phyloP scores from a whole-genome alignment of 2,797 vertebrate genomes.

The Pangasius sanitwongsei region DNA sequence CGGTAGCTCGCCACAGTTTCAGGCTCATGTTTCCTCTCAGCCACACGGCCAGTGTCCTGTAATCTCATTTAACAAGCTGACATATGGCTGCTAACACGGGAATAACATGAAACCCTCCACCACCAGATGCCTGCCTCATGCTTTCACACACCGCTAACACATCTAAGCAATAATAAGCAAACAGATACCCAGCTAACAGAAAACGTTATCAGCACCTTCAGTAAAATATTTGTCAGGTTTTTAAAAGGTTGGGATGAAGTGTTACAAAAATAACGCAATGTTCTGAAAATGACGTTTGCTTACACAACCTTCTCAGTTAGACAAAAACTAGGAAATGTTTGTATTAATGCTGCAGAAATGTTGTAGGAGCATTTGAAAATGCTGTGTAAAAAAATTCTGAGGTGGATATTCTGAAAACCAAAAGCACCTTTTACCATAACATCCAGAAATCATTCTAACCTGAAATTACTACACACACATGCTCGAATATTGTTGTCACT shows the following conservation, averaged over 20 bases:
- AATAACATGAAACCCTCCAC: constrained; percentile 52
- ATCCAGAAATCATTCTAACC: neutral
- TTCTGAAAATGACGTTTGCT: neutral
- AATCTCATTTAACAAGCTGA: constrained; percentile 62
- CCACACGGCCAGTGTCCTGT: constrained; percentile 42
- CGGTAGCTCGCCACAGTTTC: constrained; percentile 37
- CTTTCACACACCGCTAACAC: constrained; percentile 43
- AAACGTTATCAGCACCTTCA: constrained; percentile 14
- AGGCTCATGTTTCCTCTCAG: constrained; percentile 45
- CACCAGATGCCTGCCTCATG: constrained; percentile 41
- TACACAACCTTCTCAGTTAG: neutral
- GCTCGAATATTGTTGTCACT: neutral
- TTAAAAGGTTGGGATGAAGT: neutral
- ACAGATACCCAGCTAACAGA: constrained; percentile 7
- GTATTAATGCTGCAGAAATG: neutral
- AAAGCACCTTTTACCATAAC: neutral
- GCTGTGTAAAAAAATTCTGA: neutral
- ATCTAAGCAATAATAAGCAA: constrained; percentile 24
- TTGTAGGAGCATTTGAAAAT: neutral
- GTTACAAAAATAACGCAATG: neutral
- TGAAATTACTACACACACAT: neutral
- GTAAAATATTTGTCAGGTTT: neutral
- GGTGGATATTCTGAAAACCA: neutral
- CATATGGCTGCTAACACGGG: constrained; percentile 57
- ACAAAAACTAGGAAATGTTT: neutral